phyloP scores from a whole-genome alignment of 2,113 vertebrate species.

The Dolichotis patagonum region DNA sequence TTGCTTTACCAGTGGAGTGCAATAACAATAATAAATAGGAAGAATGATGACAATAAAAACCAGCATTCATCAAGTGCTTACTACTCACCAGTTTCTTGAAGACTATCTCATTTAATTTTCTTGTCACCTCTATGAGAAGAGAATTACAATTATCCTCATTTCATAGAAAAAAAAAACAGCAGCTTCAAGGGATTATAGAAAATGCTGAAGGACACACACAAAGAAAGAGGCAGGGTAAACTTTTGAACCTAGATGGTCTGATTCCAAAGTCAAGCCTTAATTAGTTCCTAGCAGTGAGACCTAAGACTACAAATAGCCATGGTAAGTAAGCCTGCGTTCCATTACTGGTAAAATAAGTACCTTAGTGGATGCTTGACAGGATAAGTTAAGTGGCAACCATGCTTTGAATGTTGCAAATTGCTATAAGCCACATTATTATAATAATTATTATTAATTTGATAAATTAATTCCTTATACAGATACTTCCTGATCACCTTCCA shows the following conservation, averaged over 20 bases:
- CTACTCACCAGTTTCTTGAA: neutral
- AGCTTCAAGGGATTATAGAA: neutral
- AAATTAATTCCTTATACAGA: neutral
- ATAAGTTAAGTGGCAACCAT: neutral
- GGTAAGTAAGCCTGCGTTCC: neutral
- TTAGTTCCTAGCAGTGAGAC: neutral
- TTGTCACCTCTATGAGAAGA: neutral
- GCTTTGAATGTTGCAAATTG: neutral
- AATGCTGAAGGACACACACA: neutral
- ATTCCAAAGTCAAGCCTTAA: slow-evolving; percentile 18
- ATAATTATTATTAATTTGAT: slow-evolving; percentile 16
- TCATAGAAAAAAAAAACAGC: slow-evolving; percentile 47
- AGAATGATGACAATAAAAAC: neutral
- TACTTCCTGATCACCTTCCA: slow-evolving; percentile 23
- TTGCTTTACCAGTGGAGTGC: neutral
- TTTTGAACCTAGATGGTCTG: neutral
- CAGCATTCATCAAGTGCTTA: slow-evolving; percentile 6
- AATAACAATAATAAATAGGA: neutral
- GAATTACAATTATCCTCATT: neutral
- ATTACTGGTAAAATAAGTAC: neutral
- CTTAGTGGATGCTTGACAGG: neutral
- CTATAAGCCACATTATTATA: neutral
- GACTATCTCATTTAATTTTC: slow-evolving; percentile 1
- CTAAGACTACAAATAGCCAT: neutral
- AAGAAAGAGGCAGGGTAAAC: neutral